Conservation (phyloP, 2,113 vertebrate species). For the Crotophaga sulcirostris region DNA sequence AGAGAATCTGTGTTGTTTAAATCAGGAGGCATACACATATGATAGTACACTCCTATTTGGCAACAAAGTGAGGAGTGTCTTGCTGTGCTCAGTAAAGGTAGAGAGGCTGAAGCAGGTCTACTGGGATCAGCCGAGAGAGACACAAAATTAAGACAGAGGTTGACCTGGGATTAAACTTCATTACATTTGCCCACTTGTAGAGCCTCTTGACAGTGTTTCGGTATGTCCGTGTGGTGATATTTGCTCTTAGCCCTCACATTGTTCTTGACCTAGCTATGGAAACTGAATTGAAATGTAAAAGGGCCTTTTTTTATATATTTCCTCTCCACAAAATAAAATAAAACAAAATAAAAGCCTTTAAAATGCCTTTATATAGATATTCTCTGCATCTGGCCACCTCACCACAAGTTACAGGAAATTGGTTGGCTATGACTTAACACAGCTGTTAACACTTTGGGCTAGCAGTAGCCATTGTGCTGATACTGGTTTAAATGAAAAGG, state of each 20-base stretch:
- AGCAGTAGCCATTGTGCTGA: constrained; percentile 45
- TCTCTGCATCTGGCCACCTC: constrained; percentile 41
- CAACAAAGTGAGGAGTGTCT: accelerated
- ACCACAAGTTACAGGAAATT: constrained; percentile 53
- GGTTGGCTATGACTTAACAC: constrained; percentile 46
- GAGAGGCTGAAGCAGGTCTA: not conserved
- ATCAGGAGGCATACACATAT: not conserved
- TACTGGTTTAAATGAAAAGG: not conserved
- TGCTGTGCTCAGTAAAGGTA: not conserved
- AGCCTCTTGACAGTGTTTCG: not conserved
- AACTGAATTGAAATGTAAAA: not conserved
- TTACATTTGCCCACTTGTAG: not conserved
- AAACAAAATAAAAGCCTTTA: not conserved
- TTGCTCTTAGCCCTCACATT: not conserved
- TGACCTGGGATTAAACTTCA: not conserved
- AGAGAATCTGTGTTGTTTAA: not conserved
- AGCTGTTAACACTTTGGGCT: constrained; percentile 60
- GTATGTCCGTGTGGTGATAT: not conserved
- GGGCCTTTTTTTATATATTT: not conserved
- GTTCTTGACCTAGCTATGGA: not conserved
- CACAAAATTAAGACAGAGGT: not conserved
- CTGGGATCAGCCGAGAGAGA: not conserved
- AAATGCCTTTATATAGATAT: constrained; percentile 27
- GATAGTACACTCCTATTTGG: not conserved
- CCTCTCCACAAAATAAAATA: not conserved